Evolutionary conservation across 2,797 vertebrate genomes (phyloP).

Genomic region (Microctenopoma stevenorrisi): DNA sequence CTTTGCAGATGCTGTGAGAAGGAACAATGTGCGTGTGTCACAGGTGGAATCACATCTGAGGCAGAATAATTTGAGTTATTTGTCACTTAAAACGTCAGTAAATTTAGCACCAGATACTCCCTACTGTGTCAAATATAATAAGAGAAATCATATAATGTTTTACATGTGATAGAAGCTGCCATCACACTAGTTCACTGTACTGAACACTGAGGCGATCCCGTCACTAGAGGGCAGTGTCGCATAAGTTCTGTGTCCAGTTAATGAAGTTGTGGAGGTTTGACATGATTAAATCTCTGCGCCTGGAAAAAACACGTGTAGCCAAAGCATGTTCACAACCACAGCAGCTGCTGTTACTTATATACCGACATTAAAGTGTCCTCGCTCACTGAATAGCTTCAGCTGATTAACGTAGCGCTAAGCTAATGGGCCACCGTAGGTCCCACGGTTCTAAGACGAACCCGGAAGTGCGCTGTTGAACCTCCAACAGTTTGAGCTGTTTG

Average conservation of each 20-base stretch:
- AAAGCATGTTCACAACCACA: background rate
- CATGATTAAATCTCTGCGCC: no score
- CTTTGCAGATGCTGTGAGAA: no score
- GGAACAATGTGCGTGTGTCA: no score
- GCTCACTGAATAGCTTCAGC: background rate
- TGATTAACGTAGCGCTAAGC: background rate
- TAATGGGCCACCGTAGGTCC: background rate
- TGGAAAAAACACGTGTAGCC: background rate
- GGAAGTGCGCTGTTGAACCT: background rate
- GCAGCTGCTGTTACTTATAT: no score
- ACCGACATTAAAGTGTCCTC: rapidly evolving
- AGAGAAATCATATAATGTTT: no score
- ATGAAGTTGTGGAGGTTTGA: no score
- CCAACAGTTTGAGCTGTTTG: background rate
- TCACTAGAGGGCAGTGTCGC: slow-evolving; percentile 23
- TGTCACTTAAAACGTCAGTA: no score
- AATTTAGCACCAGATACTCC: no score
- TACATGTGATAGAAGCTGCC: background rate
- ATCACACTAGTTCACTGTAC: background rate
- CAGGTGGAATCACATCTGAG: no score
- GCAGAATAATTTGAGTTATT: no score
- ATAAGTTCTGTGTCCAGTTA: no score
- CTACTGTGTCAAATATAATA: no score
- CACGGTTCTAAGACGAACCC: background rate
- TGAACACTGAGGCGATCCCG: background rate